Percentiles rank a stretch among this genome's conserved stretches.
Conservation (phyloP, 1,140 invertebrate species). For the Dolichoris vasculosae region DNA sequence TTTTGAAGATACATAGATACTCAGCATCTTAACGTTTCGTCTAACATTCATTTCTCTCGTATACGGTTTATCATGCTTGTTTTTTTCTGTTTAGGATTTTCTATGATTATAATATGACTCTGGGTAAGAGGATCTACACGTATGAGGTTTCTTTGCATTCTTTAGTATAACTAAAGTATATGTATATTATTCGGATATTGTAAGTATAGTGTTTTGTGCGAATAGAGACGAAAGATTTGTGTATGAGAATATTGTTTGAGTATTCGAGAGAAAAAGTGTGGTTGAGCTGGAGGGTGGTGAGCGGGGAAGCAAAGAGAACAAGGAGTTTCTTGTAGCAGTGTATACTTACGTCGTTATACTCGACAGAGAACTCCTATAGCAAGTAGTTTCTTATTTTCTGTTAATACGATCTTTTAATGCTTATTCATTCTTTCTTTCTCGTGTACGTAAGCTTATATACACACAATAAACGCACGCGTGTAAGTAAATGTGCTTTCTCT, state of each 20-base stretch:
- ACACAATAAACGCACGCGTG: background rate
- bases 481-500: background rate
- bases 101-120: slow-evolving; percentile 18
- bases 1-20: background rate
- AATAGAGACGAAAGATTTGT: slow-evolving; percentile 40
- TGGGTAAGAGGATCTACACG: background rate
- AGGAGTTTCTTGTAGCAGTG: slow-evolving; percentile 55
- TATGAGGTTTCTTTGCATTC: background rate
- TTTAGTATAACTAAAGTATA: slow-evolving; percentile 44
- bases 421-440: slow-evolving; percentile 32
- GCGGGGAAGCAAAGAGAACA: background rate
- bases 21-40: background rate
- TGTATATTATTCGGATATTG: slow-evolving; percentile 43
- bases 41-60: background rate
- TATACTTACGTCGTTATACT: slow-evolving; percentile 67
- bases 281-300: background rate
- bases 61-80: background rate
- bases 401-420: slow-evolving; percentile 65
- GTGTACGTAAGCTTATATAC: too few species aligned
- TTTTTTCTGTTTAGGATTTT: background rate
- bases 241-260: background rate
- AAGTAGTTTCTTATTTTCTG: slow-evolving; percentile 61
- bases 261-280: slow-evolving; percentile 16
- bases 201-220: slow-evolving; percentile 58
- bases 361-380: slow-evolving; percentile 54